Percentiles rank a stretch among this genome's conserved stretches.
These are phyloP conservation scores for Aspidiotus destructor DNA, from an alignment of 2,888 invertebrate genomes.

Conservation along the genomic window DNA sequence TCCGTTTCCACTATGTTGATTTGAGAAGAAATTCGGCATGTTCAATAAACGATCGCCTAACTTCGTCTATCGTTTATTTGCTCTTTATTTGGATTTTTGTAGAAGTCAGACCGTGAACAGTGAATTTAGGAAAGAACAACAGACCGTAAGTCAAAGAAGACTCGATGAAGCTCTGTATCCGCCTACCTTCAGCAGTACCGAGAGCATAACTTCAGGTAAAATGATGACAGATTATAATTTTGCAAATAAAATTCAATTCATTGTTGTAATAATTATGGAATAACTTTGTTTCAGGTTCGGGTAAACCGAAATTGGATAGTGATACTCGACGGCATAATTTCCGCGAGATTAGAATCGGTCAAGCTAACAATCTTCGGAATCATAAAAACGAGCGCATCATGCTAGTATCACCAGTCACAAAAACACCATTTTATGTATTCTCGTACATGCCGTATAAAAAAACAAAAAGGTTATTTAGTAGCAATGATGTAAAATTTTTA, in stretches of 20 bases:
- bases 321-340: conserved; percentile 31
- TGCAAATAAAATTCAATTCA: not conserved
- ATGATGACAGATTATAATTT: conserved; percentile 5
- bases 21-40: too few relatives aligned
- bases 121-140: conserved; percentile 43
- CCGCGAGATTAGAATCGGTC: conserved; percentile 44
- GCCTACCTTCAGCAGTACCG: conserved; percentile 57
- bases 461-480: conserved; percentile 20
- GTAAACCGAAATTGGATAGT: conserved; percentile 28
- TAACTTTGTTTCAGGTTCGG: conserved; percentile 40
- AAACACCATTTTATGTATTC: conserved; percentile 74
- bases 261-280: not conserved
- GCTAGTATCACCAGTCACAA: conserved; percentile 59
- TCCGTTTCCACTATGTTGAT: too few relatives aligned
- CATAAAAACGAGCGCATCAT: conserved; percentile 73
- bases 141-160: conserved; percentile 44
- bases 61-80: too few relatives aligned
- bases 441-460: conserved; percentile 68
- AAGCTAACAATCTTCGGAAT: conserved; percentile 53
- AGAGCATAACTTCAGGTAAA: conserved; percentile 58
- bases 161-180: conserved; percentile 41
- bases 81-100: not conserved
- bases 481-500: conserved; percentile 1
- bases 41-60: too few relatives aligned
- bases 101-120: conserved; percentile 50